Evolutionary conservation across 2,888 invertebrate species (phyloP), one percentile per base, ranked within the genome.

Genomic region (Agapetus fuscipes): DNA sequence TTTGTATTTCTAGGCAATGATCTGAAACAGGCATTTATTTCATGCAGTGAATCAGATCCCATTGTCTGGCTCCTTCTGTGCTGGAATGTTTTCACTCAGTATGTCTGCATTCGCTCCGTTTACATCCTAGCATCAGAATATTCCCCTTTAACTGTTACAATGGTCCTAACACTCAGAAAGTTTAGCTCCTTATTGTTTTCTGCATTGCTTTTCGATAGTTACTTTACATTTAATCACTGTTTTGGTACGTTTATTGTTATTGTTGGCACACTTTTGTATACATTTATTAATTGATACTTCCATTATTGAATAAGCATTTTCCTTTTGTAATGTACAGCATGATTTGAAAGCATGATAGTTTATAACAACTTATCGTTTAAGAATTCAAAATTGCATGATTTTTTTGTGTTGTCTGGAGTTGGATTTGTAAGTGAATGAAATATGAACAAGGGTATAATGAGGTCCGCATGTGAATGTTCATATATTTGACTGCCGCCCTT

Each of bases 81-180:
- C 38, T 74, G 74, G 37, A 84, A 83, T 60, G 72, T 78, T 13
- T 48, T 83, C 1, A 80, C 83, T 14, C 85, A 85, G 73, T 85
- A 45, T 24, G 3, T 84, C 47, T 88, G 88, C 58, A 85, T 87
- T 50, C 74, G 80, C 53, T 80, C 81, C 17, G 87, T 88, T 3
- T 88, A 83, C 55, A 68, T 76, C 31, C 64, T 88, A 51, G 84
- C 84, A 4, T 78, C 85, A 2, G 82, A 83, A 57, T 83, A 83
- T 56, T 66, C 80, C 1, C 83, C 86, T 1, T 62, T 88, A 32
- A 83, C 84, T 2, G 84, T 88, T 3, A 87, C 85, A 1, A 63
- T 89, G 49, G 83, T 88, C 10, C 76, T 89, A 34, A 89, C 88
- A 0, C 60, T 88, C 34, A 63, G 88, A 33, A 89, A 89, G 62